A percentile compares a stretch with the other conserved stretches of the same genome.
Evolutionary conservation across 2,888 invertebrate species (phyloP).

Genomic region (Cheilosia soror): DNA sequence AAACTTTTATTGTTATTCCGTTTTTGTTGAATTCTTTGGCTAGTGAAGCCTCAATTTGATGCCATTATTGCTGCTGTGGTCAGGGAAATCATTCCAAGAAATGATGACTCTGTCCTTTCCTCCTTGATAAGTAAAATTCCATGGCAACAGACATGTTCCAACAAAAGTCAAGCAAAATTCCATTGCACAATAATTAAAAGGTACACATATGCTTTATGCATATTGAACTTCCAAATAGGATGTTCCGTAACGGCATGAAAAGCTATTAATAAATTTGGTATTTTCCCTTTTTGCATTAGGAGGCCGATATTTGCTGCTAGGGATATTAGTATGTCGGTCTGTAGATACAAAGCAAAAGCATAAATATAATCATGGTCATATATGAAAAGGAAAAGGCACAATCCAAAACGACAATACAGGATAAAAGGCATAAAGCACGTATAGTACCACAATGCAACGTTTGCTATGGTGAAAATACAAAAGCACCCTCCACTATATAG

Average conservation of each 20-base stretch:
- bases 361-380: background rate
- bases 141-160: background rate
- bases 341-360: too few relatives aligned
- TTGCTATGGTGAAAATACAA: background rate
- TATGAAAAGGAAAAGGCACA: background rate
- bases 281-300: constrained; percentile 6
- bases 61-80: background rate
- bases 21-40: too few relatives aligned
- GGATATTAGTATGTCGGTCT: constrained; percentile 9
- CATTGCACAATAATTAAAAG: constrained; percentile 10
- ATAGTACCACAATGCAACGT: constrained; percentile 21
- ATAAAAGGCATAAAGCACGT: background rate
- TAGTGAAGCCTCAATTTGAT: too few relatives aligned
- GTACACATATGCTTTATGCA: background rate
- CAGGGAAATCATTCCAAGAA: background rate
- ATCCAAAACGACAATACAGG: constrained; percentile 2
- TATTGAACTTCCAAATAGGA: background rate
- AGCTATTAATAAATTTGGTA: constrained; percentile 45
- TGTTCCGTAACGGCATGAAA: background rate
- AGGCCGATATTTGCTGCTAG: constrained; percentile 1
- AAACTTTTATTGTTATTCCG: too few relatives aligned
- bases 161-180: constrained; percentile 25
- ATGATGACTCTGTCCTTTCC: background rate
- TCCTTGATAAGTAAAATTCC: background rate
- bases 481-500: background rate